Base-by-base conservation (phyloP, 1,140 invertebrate species). In the Anagrus nilaparvatae region DNA sequence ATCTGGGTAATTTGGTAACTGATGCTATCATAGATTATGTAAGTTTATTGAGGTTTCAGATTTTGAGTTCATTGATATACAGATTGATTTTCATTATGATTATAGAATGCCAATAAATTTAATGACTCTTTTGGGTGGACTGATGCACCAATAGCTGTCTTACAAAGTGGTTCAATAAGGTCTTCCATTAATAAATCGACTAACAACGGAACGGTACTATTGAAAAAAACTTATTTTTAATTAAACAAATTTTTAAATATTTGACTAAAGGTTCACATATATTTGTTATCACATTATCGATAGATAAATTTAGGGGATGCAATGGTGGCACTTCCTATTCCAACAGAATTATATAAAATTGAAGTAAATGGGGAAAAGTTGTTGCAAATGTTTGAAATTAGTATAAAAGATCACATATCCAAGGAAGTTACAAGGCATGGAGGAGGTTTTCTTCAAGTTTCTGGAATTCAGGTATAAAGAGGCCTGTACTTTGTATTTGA, bases 1-100 rank as follows among this genome's bases (percentile, higher is more conserved):
- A 89, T 59, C 65, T 93, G 29, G 89, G 87, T 25, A 90, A 92
- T 64, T 55, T 91, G 2, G 69, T 91, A 25, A 69, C 84, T 0
- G 87, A 92, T 56, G 75, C 85, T 5, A 74, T 87, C 48, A 60
- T 79, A 21, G 52, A 73, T 52, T 64, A 71, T 44, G 71, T 75
- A 29, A 42, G 41, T 29, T n/a, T 35, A 61, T 10, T 20, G 17
- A 63, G 62, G 43, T n/a, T n/a, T n/a, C n/a, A n/a, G n/a, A n/a
- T n/a, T n/a, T n/a, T n/a, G n/a, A n/a, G n/a, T n/a, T n/a, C n/a
- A n/a, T n/a, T n/a, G n/a, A n/a, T n/a, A n/a, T n/a, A n/a, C n/a
- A n/a, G n/a, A n/a, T n/a, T n/a, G n/a, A n/a, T n/a, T n/a, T n/a
- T n/a, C n/a, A n/a, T n/a, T n/a, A n/a, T n/a, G 70, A 69, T 70